A percentile compares a stretch with the other conserved stretches of the same genome.
phyloP scores from a whole-genome alignment of 2,888 invertebrate species.

The Camptogramma bilineatum region DNA sequence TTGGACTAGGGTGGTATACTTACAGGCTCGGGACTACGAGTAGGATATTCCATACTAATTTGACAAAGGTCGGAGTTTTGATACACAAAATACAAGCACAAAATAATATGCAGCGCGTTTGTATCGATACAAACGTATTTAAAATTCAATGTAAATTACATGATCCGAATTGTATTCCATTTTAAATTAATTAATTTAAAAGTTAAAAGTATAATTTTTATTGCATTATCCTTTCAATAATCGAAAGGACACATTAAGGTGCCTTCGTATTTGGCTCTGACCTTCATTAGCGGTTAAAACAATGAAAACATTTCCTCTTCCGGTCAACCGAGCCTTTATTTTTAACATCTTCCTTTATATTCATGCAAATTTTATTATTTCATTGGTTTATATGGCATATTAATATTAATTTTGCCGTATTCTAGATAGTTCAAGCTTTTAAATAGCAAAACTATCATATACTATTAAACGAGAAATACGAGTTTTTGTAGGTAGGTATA shows the following conservation, averaged over 20 bases:
- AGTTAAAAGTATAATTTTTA: background rate
- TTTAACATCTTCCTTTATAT: constrained; percentile 1
- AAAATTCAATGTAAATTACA: too few relatives aligned
- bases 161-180: background rate
- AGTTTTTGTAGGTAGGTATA: too few relatives aligned
- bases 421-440: too few relatives aligned
- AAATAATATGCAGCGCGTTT: too few relatives aligned
- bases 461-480: too few relatives aligned
- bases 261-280: constrained; percentile 8
- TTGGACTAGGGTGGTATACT: background rate
- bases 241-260: background rate
- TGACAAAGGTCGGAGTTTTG: too few relatives aligned
- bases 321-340: background rate
- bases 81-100: too few relatives aligned
- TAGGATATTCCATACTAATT: too few relatives aligned
- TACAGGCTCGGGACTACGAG: background rate
- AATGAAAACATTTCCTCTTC: constrained; percentile 6
- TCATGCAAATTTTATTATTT: background rate
- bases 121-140: too few relatives aligned
- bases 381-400: background rate
- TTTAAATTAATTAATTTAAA: background rate
- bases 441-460: too few relatives aligned
- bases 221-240: background rate
- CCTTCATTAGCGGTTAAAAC: constrained; percentile 6
- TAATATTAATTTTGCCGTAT: too few relatives aligned